These are phyloP conservation scores for Sphaeridia pumilis DNA, from an alignment of 2,888 invertebrate genomes.

Conservation along the genomic window DNA sequence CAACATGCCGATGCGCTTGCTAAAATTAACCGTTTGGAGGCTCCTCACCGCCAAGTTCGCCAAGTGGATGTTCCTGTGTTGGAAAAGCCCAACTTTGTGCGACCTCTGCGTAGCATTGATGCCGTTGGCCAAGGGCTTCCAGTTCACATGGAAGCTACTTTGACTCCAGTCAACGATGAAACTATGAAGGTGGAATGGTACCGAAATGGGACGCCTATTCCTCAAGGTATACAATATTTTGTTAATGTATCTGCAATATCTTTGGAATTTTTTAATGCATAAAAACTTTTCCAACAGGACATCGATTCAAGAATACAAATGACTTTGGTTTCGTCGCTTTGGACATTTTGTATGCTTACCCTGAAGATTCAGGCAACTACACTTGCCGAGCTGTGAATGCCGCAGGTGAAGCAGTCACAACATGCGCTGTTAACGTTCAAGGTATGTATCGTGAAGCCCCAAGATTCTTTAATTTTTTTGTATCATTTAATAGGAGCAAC, in stretches of 20 bases:
- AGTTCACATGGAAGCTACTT: slow-evolving; percentile 84
- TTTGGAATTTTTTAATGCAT: background rate
- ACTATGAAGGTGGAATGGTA: slow-evolving; percentile 99
- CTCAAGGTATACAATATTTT: slow-evolving; percentile 47
- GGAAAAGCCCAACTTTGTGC: slow-evolving; percentile 80
- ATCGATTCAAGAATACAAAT: slow-evolving; percentile 88
- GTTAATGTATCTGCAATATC: background rate
- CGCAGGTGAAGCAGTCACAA: slow-evolving; percentile 89
- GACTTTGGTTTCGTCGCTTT: slow-evolving; percentile 96
- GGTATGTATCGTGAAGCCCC: slow-evolving; percentile 36
- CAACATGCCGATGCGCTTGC: slow-evolving; percentile 61
- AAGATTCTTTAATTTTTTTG: background rate
- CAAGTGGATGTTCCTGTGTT: slow-evolving; percentile 62
- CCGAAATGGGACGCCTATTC: slow-evolving; percentile 76
- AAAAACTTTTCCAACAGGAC: slow-evolving; percentile 62
- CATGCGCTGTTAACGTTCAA: slow-evolving; percentile 75
- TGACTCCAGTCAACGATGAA: slow-evolving; percentile 95
- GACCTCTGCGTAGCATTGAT: slow-evolving; percentile 70
- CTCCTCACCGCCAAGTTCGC: slow-evolving; percentile 59
- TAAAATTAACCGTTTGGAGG: slow-evolving; percentile 85
- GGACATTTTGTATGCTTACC: slow-evolving; percentile 90
- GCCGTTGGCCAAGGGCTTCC: slow-evolving; percentile 74
- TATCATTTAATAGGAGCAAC: background rate
- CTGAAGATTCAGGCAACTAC: slow-evolving; percentile 93
- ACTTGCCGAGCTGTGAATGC: slow-evolving; percentile 92